A percentile compares a stretch with the other conserved stretches of the same genome.
phyloP scores from a whole-genome alignment of 2,888 invertebrate species.

The Mythimna loreyi region DNA sequence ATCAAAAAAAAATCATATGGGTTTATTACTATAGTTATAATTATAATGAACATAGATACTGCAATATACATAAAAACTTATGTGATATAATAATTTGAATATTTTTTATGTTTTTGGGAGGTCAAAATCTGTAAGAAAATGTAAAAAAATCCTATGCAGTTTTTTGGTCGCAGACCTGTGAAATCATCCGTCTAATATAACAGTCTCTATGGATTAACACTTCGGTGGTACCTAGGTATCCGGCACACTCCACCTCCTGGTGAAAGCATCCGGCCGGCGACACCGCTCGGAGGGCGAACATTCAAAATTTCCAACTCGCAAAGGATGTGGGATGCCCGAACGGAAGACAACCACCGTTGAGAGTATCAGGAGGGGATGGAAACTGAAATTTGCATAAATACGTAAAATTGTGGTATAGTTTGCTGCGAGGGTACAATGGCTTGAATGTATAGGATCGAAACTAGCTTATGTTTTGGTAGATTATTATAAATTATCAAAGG shows the following conservation, averaged over 20 bases:
- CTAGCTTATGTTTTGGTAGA: background rate
- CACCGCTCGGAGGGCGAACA: slow-evolving; percentile 67
- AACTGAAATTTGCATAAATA: slow-evolving; percentile 52
- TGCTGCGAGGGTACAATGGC: background rate
- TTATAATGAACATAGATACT: too few species aligned
- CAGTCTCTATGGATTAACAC: slow-evolving; percentile 66
- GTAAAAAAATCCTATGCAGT: too few species aligned
- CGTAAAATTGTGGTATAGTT: slow-evolving; percentile 33
- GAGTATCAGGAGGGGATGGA: slow-evolving; percentile 35
- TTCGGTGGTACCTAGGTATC: slow-evolving; percentile 51
- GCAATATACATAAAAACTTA: too few species aligned
- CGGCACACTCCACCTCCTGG: slow-evolving; percentile 51
- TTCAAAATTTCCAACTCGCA: slow-evolving; percentile 72
- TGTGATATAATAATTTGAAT: too few species aligned
- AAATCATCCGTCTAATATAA: slow-evolving; percentile 29
- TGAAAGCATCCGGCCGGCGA: slow-evolving; percentile 74
- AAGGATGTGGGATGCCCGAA: slow-evolving; percentile 75
- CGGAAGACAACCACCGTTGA: slow-evolving; percentile 63
- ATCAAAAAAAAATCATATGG: too few species aligned
- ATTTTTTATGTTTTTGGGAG: too few species aligned
- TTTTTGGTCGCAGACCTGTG: too few species aligned
- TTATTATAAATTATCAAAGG: too few species aligned
- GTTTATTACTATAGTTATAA: too few species aligned
- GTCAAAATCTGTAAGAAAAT: too few species aligned
- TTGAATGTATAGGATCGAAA: background rate